Evolutionary conservation across 2,888 invertebrate genomes (phyloP).

Genomic region (Meteorus colon): DNA sequence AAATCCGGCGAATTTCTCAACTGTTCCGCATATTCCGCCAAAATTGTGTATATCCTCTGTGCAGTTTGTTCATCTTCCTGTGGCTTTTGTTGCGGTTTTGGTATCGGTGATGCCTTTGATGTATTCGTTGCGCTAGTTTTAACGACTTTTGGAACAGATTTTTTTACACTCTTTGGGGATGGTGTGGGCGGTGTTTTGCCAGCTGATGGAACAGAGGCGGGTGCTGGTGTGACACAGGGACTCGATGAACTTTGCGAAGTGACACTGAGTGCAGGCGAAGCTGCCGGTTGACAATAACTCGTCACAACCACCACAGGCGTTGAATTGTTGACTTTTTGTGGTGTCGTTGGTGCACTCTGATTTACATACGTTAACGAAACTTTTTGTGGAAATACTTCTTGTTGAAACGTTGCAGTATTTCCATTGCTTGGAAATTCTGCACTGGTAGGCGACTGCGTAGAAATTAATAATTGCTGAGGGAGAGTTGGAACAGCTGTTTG

Average conservation of each 20-base stretch:
- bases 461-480: slow-evolving; percentile 67
- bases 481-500: slow-evolving; percentile 60
- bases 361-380: slow-evolving; percentile 76
- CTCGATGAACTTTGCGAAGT: slow-evolving; percentile 77
- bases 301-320: slow-evolving; percentile 77
- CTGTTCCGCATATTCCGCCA: slow-evolving; percentile 87
- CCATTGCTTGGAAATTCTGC: slow-evolving; percentile 63
- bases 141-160: slow-evolving; percentile 76
- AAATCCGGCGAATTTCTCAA: slow-evolving; percentile 85
- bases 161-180: slow-evolving; percentile 70
- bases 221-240: slow-evolving; percentile 77
- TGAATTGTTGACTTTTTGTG: slow-evolving; percentile 73
- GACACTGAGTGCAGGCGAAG: slow-evolving; percentile 76
- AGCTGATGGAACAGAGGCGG: slow-evolving; percentile 71
- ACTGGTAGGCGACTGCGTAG: slow-evolving; percentile 58
- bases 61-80: slow-evolving; percentile 88
- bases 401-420: slow-evolving; percentile 61
- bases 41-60: slow-evolving; percentile 85
- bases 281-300: slow-evolving; percentile 75
- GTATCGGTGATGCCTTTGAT: slow-evolving; percentile 80
- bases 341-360: slow-evolving; percentile 64
- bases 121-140: slow-evolving; percentile 77
- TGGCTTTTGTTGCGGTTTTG: slow-evolving; percentile 82
- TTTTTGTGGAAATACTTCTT: slow-evolving; percentile 72
- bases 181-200: slow-evolving; percentile 74